Evolutionary conservation across 1,140 invertebrate genomes (phyloP), one percentile per base, ranked within the genome.

Genomic region (Aporrectodea caliginosa): DNA sequence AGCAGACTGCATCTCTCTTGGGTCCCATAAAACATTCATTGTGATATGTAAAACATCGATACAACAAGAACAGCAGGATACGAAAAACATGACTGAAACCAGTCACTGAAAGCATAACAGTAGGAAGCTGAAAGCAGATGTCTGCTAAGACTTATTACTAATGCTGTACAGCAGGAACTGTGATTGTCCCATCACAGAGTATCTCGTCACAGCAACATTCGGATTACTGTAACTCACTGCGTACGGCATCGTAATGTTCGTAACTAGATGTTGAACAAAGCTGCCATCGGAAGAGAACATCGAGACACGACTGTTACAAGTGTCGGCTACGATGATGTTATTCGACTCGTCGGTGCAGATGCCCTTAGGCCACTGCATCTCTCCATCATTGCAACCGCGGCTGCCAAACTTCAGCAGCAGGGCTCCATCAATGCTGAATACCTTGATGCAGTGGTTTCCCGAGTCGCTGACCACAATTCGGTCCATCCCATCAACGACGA

Each of bases 361-460:
- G 0, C 96, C 96, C 94, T 96, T 97, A 0, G 96, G 95, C 73
- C 94, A 91, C 82, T 93, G 94, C 2, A 95, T 89, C 84, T 94
- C 91, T 0, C 94, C 93, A 80, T 93, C 90, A 2, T 90, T 89
- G 76, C 92, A 91, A 0, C 93, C 93, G 82, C 93, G 92, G 68
- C 90, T 90, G 2, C 93, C 94, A 83, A 95, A 93, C 0, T 92
- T 90, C 12, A 79, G 82, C 73, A 91, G 58, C 31, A 82, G 81
- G 16, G 79, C 74, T 12, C 84, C 83, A 27, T 83, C 74, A 2
- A 71, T 30, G 76, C 81, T 80, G 78, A 86, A 86, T 16, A 85
- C 72, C 70, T 83, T 83, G 16, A 86, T 68, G 69, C 81, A 83
- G 73, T 86, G 85, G 73, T 84, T 84, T 22, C 82, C 84, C 0